Evolutionary conservation across 2,797 vertebrate genomes (phyloP).

Genomic region (Phalloptychus januarius): DNA sequence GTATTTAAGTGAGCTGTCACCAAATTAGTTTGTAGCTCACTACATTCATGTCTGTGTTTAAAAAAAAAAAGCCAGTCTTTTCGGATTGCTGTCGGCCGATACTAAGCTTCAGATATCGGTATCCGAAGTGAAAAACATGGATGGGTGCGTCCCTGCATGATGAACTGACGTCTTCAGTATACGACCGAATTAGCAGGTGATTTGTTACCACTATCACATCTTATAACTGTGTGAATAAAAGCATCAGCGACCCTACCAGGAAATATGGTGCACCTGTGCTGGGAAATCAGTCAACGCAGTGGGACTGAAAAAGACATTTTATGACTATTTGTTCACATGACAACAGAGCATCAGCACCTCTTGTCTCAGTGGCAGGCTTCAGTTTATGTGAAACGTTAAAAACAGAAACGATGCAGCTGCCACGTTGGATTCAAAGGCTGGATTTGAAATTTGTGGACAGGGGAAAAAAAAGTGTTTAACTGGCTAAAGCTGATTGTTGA

Average conservation of each 20-base stretch:
- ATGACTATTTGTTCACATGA: background rate
- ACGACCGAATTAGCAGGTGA: background rate
- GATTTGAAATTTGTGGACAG: background rate
- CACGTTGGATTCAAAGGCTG: background rate
- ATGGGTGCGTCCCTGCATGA: too few species aligned
- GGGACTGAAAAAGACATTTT: background rate
- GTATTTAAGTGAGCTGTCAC: too few species aligned
- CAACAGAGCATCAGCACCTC: background rate
- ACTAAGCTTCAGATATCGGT: too few species aligned
- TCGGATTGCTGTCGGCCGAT: too few species aligned
- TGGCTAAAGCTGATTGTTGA: background rate
- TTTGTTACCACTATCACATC: background rate
- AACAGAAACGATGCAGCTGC: background rate
- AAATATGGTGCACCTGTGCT: background rate
- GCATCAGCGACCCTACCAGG: background rate
- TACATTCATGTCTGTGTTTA: too few species aligned
- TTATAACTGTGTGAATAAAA: background rate
- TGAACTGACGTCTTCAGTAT: background rate
- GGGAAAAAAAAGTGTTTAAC: too few species aligned
- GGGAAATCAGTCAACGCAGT: background rate
- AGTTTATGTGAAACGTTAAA: background rate
- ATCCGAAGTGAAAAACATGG: too few species aligned
- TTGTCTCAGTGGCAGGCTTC: conserved; percentile 9
- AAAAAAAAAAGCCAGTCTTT: too few species aligned
- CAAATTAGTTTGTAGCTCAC: too few species aligned